Conservation (phyloP, 2,888 invertebrate genomes). For the Escarpia spicata region DNA sequence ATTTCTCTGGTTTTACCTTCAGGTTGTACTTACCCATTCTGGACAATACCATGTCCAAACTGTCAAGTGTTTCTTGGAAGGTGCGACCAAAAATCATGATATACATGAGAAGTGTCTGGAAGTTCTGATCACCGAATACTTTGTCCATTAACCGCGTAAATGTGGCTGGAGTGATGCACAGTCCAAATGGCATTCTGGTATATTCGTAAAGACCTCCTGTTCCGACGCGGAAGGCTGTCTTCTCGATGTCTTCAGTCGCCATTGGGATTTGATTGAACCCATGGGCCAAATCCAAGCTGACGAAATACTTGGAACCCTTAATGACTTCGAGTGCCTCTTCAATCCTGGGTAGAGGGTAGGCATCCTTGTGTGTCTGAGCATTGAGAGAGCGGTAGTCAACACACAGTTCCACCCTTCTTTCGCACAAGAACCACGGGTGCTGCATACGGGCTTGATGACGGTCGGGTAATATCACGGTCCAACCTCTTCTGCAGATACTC, state of each 20-base stretch:
- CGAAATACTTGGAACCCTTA: constrained; percentile 8
- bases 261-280: constrained; percentile 11
- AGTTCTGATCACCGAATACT: background rate
- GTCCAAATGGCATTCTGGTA: constrained; percentile 14
- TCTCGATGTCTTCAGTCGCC: background rate
- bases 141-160: background rate
- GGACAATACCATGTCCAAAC: too few relatives aligned
- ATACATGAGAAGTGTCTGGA: background rate
- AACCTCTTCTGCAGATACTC: constrained; percentile 14
- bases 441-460: constrained; percentile 19
- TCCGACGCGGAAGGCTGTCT: constrained; percentile 12
- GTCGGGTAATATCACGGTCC: background rate
- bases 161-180: background rate
- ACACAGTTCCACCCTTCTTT: constrained; percentile 27
- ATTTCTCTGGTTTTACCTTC: too few relatives aligned
- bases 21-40: too few relatives aligned
- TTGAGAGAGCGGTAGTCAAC: constrained; percentile 23
- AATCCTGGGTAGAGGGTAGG: constrained; percentile 20
- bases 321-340: constrained; percentile 18
- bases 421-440: constrained; percentile 20
- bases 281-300: background rate
- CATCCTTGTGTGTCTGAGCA: constrained; percentile 20
- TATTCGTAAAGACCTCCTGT: constrained; percentile 7
- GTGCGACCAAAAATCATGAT: background rate
- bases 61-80: background rate